These are phyloP conservation scores for Oriolus oriolus DNA, from an alignment of 2,113 vertebrate species.

Conservation along the genomic window DNA sequence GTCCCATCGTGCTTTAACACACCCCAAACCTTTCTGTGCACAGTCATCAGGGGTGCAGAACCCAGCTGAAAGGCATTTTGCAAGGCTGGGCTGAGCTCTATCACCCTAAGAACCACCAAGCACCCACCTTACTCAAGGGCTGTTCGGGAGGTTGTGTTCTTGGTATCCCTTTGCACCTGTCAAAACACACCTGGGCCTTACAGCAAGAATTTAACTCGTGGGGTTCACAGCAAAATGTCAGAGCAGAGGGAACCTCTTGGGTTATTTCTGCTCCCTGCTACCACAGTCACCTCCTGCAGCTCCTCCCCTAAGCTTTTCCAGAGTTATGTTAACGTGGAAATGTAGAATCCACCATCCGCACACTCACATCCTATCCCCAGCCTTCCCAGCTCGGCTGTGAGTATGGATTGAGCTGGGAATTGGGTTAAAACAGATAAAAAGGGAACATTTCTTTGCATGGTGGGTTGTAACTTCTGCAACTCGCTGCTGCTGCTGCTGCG, in stretches of 20 bases:
- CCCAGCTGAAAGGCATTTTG: neutral
- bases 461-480: neutral
- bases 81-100: neutral
- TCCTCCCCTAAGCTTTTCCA: neutral
- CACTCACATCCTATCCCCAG: neutral
- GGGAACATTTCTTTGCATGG: neutral
- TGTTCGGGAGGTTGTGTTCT: slow-evolving; percentile 32
- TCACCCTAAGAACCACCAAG: neutral
- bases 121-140: slow-evolving; percentile 51
- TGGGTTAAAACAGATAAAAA: neutral
- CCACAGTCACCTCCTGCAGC: neutral
- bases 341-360: neutral
- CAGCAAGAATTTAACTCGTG: neutral
- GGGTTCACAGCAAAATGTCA: neutral
- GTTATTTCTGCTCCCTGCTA: neutral
- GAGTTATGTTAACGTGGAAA: neutral
- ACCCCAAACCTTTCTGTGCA: neutral
- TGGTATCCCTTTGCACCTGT: slow-evolving; percentile 47
- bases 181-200: slow-evolving; percentile 48
- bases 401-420: neutral
- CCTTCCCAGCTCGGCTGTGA: neutral
- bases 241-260: neutral
- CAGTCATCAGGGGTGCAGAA: neutral
- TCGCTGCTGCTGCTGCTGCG: neutral
- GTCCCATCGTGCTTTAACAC: neutral